Evolutionary conservation across 2,113 vertebrate species (phyloP), one percentile per base, ranked within the genome.

Genomic region (Dasyurus viverrinus): DNA sequence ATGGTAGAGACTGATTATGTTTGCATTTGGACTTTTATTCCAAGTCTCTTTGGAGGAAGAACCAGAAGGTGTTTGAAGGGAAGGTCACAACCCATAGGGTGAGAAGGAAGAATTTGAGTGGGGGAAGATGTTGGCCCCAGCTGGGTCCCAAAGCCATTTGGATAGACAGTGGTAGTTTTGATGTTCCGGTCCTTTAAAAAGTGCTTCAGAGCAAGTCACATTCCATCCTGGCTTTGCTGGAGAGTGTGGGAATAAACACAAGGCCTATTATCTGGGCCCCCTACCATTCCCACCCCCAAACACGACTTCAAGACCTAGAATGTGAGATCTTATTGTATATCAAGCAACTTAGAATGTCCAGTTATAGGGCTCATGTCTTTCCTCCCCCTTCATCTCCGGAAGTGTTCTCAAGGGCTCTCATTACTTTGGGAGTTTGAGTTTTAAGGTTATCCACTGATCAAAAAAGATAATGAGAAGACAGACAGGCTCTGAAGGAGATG

Each of bases 201-300:
- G 89, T 52, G 89, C 95, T 22, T 36, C 42, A 0, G 23, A 2
- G 36, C 30, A 50, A 47, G 55, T 11, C 0, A 90, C 53, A 96
- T n/a, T 76, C 48, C 46, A 94, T 94, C 92, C 57, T 12, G 12
- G 68, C 92, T 55, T 26, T 1, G 0, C 42, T 30, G 96, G 84
- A 95, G 96, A 93, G 95, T 95, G 54, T 93, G 92, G 97, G 96
- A 95, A 92, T 92, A 54, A 52, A 97, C 95, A 97, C 95, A 97
- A 48, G 93, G 55, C 93, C 57, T 92, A 95, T 97, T 97, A 96
- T 98, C 57, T 3, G 27, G 0, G 4, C 4, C 48, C 24, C 42
- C 52, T 47, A 0, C 90, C 96, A 90, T 8, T 36, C 92, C 95
- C 94, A 95, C 92, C 92, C 94, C n/a, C 68, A 42, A 84, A 84